Evolutionary conservation across 2,113 vertebrate genomes (phyloP).

Genomic region (Herpetotheres cachinnans): DNA sequence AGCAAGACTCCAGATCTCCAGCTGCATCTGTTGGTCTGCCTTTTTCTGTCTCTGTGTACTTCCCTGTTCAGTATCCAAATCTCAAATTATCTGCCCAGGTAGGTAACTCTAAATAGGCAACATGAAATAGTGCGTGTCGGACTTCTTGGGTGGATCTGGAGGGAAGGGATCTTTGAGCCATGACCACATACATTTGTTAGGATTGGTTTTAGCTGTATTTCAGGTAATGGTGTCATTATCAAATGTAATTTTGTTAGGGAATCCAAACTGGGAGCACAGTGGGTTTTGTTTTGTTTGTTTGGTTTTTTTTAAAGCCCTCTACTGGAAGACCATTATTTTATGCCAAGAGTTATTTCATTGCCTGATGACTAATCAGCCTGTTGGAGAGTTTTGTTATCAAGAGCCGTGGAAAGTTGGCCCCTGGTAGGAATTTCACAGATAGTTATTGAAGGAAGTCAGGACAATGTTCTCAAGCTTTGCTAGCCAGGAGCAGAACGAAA

Average conservation of each 20-base stretch:
- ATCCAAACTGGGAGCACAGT: neutral
- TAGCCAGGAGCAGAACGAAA: neutral
- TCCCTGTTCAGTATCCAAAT: neutral
- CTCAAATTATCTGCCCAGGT: neutral
- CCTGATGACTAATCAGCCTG: neutral
- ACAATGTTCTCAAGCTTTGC: neutral
- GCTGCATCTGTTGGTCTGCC: neutral
- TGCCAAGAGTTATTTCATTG: neutral
- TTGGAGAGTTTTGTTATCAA: neutral
- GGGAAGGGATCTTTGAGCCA: neutral
- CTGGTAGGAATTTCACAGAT: conserved; percentile 39
- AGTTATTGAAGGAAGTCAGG: conserved; percentile 3
- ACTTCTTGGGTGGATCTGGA: neutral
- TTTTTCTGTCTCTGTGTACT: neutral
- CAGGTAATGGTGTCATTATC: neutral
- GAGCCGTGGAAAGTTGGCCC: conserved; percentile 25
- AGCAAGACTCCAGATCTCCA: neutral
- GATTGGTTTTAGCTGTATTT: neutral
- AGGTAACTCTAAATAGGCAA: neutral
- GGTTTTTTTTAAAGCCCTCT: neutral
- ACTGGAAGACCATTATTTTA: neutral
- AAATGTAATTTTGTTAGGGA: neutral
- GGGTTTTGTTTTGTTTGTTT: neutral
- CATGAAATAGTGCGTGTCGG: neutral
- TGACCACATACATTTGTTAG: neutral